Percentiles rank a stretch among this genome's conserved stretches.
These are phyloP conservation scores for Cremastinae sp. DNA, from an alignment of 2,888 invertebrate genomes.

Conservation along the genomic window DNA sequence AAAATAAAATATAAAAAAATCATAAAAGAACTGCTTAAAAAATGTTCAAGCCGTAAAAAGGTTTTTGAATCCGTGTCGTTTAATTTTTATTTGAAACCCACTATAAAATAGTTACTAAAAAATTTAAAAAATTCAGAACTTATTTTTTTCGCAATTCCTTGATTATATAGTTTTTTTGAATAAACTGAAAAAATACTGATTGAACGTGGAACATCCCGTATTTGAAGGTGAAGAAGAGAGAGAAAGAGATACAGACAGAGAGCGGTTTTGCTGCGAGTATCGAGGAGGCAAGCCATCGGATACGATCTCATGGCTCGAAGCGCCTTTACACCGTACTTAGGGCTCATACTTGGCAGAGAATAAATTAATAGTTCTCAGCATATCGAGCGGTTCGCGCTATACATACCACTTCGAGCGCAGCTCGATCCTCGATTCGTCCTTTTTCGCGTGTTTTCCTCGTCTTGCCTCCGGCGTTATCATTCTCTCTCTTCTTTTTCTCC, in stretches of 20 bases:
- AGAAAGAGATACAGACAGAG: neutral
- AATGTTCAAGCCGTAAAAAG: too few relatives aligned
- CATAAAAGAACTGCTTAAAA: too few relatives aligned
- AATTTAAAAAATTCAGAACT: too few relatives aligned
- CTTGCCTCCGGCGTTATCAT: conserved; percentile 8
- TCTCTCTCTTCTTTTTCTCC: neutral
- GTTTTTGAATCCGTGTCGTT: too few relatives aligned
- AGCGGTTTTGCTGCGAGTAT: conserved; percentile 60
- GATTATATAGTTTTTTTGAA: too few relatives aligned
- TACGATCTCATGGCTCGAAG: conserved; percentile 74
- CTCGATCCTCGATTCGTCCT: conserved; percentile 32
- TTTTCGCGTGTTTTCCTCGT: neutral
- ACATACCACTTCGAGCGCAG: conserved; percentile 27
- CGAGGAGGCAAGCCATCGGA: conserved; percentile 71
- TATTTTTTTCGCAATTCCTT: too few relatives aligned
- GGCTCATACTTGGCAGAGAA: conserved; percentile 73
- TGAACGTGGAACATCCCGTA: conserved; percentile 21
- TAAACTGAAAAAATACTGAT: too few relatives aligned
- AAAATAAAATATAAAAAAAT: too few relatives aligned
- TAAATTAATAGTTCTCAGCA: conserved; percentile 77
- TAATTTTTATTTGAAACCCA: too few relatives aligned
- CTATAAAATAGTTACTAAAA: too few relatives aligned
- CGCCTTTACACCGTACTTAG: conserved; percentile 78
- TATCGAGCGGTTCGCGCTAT: conserved; percentile 44
- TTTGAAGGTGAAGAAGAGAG: too few relatives aligned